Percentiles rank a stretch among this genome's conserved stretches.
phyloP scores from a whole-genome alignment of 2,797 vertebrate genomes.

The Tenualosa thibaudeaui region DNA sequence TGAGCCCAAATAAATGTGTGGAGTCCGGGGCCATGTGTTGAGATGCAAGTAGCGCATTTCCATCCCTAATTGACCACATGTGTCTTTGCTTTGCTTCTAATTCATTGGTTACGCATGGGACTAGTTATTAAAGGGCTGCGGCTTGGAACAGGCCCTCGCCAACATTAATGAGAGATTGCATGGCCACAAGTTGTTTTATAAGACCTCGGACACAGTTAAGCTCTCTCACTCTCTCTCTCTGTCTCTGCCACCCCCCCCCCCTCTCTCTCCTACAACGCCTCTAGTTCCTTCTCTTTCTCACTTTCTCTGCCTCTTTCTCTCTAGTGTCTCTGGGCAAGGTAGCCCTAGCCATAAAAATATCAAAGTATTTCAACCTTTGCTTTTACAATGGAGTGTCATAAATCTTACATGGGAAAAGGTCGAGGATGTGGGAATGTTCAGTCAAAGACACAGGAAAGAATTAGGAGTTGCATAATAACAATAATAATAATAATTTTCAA shows the following conservation, averaged over 20 bases:
- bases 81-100: constrained; percentile 55
- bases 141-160: constrained; percentile 43
- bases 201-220: constrained; percentile 46
- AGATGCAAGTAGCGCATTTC: constrained; percentile 43
- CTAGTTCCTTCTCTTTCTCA: not conserved
- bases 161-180: constrained; percentile 50
- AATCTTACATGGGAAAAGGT: constrained; percentile 53
- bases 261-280: not conserved
- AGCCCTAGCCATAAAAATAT: constrained; percentile 54
- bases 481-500: constrained; percentile 27
- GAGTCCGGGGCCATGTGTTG: constrained; percentile 15
- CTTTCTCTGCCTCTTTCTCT: not conserved
- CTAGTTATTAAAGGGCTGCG: constrained; percentile 47
- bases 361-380: constrained; percentile 57
- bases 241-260: not conserved
- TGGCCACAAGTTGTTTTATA: constrained; percentile 54
- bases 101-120: constrained; percentile 53
- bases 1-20: constrained; percentile 18
- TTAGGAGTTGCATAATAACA: constrained; percentile 4
- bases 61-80: constrained; percentile 53
- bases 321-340: constrained; percentile 27
- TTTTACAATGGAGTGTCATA: constrained; percentile 53
- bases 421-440: constrained; percentile 41
- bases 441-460: constrained; percentile 22
- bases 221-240: constrained; percentile 30